These are phyloP conservation scores for Zapornia atra DNA, from an alignment of 2,113 vertebrate species.

Conservation along the genomic window DNA sequence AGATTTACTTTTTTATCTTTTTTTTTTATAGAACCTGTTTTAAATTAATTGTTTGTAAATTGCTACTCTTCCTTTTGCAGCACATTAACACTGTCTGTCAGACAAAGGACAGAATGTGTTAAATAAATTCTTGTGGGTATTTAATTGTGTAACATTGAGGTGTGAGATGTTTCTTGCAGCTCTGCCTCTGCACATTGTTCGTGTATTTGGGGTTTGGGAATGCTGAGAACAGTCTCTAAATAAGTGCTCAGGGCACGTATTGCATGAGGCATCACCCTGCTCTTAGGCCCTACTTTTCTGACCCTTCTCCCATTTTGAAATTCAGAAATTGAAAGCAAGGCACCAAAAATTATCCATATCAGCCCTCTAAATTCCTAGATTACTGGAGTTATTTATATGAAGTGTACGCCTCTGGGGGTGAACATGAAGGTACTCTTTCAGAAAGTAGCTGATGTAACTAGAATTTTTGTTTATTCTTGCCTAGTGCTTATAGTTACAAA, in stretches of 20 bases:
- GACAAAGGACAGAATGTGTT: not conserved
- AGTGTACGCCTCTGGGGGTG: not conserved
- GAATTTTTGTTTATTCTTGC: not conserved
- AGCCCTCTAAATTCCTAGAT: not conserved
- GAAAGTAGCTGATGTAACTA: not conserved
- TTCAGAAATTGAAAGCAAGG: not conserved
- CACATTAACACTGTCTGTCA: not conserved
- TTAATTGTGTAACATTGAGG: not conserved
- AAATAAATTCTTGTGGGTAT: not conserved
- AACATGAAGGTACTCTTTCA: not conserved
- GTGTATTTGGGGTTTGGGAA: not conserved
- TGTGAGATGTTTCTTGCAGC: not conserved
- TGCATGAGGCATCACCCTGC: not conserved
- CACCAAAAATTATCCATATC: not conserved
- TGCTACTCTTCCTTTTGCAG: not conserved
- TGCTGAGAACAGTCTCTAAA: not conserved
- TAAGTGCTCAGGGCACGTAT: not conserved
- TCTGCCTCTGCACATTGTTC: not conserved
- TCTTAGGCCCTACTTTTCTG: not conserved
- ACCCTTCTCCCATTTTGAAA: not conserved
- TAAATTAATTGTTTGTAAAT: not conserved
- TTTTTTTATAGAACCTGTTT: not conserved
- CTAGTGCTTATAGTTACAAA: not conserved
- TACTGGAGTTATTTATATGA: not conserved
- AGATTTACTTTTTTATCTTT: not conserved